These are phyloP conservation scores for Barypeithes pellucidus DNA, from an alignment of 2,888 invertebrate species.

Conservation along the genomic window DNA sequence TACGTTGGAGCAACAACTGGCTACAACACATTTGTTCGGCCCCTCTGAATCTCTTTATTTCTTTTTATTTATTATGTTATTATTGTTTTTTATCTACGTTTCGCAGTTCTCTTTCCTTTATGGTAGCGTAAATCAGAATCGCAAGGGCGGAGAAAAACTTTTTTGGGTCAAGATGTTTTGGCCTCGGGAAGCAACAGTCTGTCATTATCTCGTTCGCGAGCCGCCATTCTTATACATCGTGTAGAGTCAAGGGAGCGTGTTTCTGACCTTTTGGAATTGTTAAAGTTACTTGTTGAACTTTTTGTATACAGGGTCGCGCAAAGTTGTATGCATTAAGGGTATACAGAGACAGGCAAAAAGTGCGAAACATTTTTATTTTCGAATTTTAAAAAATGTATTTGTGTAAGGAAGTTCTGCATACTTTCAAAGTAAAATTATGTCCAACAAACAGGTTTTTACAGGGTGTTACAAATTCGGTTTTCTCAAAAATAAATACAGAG, in stretches of 20 bases:
- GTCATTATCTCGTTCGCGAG: conserved; percentile 65
- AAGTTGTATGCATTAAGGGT: no score
- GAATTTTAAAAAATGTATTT: no score
- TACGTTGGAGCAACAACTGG: conserved; percentile 42
- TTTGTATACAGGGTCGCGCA: no score
- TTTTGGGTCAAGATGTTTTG: conserved; percentile 42
- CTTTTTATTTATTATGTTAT: conserved; percentile 24
- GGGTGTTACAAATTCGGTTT: no score
- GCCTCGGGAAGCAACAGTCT: conserved; percentile 62
- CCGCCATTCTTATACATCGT: conserved; percentile 48
- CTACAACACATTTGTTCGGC: conserved; percentile 41
- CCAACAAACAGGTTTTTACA: no score
- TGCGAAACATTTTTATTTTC: no score
- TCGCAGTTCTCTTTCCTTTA: conserved; percentile 33
- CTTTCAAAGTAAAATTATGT: no score
- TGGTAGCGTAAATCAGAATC: conserved; percentile 52
- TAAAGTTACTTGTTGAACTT: conserved; percentile 21
- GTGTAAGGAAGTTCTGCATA: no score
- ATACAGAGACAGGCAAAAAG: no score
- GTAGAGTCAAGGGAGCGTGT: conserved; percentile 14
- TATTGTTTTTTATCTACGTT: conserved; percentile 17
- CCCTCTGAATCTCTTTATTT: conserved; percentile 29
- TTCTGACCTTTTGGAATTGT: conserved; percentile 19
- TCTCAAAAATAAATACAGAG: no score
- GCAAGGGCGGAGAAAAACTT: conserved; percentile 48